Percentiles rank a stretch among this genome's conserved stretches.
Evolutionary conservation across 2,113 vertebrate genomes (phyloP).

Genomic region (Seriola quinqueradiata): DNA sequence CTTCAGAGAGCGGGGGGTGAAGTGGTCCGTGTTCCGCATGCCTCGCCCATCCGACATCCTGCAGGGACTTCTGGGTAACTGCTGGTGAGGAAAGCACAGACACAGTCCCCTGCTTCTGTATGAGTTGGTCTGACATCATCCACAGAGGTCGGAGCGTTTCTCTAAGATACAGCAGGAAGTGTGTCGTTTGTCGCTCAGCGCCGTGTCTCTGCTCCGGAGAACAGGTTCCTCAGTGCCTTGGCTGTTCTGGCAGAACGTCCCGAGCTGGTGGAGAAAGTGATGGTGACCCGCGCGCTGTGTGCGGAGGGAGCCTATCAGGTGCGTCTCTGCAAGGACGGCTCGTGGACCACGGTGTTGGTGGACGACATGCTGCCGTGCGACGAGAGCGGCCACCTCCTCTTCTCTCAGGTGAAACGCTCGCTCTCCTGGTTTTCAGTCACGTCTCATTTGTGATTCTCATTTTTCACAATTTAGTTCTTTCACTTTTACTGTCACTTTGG

Average conservation of each 20-base stretch:
- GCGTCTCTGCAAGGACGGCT: conserved; percentile 94
- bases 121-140: too few relatives aligned
- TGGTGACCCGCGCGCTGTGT: conserved; percentile 93
- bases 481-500: too few relatives aligned
- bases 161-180: too few relatives aligned
- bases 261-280: conserved; percentile 93
- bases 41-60: conserved; percentile 64
- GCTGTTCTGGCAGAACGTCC: conserved; percentile 94
- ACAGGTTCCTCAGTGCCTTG: conserved; percentile 94
- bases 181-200: too few relatives aligned
- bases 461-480: too few relatives aligned
- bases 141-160: too few relatives aligned
- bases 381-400: conserved; percentile 93
- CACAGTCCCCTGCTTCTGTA: too few relatives aligned
- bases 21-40: conserved; percentile 62
- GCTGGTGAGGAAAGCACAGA: conserved; percentile 60
- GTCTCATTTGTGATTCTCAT: too few relatives aligned
- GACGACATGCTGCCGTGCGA: conserved; percentile 97
- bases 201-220: too few relatives aligned
- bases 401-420: conserved; percentile 90
- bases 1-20: conserved; percentile 20
- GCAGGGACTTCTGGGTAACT: conserved; percentile 77
- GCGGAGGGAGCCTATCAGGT: conserved; percentile 95
- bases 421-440: too few relatives aligned
- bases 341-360: conserved; percentile 94